Conservation (phyloP, 2,113 vertebrate species). For the Oryzias celebensis region DNA sequence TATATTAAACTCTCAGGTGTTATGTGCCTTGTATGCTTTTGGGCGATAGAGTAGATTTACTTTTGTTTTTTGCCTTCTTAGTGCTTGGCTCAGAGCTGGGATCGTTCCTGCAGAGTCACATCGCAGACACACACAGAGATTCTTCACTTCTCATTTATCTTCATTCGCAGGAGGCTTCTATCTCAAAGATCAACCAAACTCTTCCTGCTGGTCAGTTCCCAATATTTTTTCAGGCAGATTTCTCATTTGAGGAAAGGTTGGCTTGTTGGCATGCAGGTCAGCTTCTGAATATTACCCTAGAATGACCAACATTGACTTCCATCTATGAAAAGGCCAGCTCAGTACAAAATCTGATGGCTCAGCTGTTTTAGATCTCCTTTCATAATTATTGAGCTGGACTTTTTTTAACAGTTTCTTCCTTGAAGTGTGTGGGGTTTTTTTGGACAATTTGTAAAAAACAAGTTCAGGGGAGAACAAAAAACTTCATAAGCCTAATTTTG, state of each 20-base stretch:
- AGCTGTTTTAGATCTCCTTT: conserved; percentile 10
- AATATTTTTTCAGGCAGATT: conserved; percentile 31
- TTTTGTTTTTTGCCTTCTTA: conserved; percentile 15
- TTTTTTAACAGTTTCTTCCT: conserved; percentile 4
- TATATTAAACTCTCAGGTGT: conserved; percentile 22
- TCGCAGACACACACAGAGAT: conserved; percentile 14
- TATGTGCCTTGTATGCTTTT: conserved; percentile 33
- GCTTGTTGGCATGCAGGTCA: conserved; percentile 34
- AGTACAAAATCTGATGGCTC: conserved; percentile 20
- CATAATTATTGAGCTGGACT: conserved; percentile 1
- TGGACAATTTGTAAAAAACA: not conserved
- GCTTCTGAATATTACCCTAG: conserved; percentile 22
- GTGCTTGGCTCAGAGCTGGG: conserved; percentile 26
- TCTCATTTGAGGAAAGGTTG: conserved; percentile 30
- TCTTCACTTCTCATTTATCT: conserved; percentile 46
- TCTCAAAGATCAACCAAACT: conserved; percentile 29
- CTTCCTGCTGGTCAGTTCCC: conserved; percentile 27
- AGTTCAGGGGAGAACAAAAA: not conserved
- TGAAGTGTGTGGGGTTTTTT: not conserved
- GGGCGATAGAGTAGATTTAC: conserved; percentile 4
- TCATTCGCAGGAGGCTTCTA: conserved; percentile 34
- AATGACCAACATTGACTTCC: conserved; percentile 10
- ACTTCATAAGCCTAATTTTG: no score
- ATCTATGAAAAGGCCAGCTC: conserved; percentile 32
- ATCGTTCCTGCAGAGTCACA: conserved; percentile 33